Conservation (phyloP, 2,888 invertebrate genomes). For the Brachynemurus nebulosus region DNA sequence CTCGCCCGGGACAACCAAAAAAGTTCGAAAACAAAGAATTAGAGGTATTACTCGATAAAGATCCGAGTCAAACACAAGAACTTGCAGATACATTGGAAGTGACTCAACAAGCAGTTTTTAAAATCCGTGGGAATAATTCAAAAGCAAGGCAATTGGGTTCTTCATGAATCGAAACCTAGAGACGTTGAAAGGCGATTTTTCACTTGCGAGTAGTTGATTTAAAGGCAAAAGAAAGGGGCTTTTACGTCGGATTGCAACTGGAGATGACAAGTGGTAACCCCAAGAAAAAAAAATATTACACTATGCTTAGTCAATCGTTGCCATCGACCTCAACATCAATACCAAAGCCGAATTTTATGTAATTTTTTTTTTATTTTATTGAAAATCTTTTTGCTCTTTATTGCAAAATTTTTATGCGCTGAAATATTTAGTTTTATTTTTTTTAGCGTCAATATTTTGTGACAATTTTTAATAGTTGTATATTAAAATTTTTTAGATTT, state of each 20-base stretch:
- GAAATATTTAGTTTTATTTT: too few relatives aligned
- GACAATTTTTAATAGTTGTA: not conserved
- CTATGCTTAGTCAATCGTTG: not conserved
- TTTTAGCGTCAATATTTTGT: not conserved
- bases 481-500: too few relatives aligned
- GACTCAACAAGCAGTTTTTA: not conserved
- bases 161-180: not conserved
- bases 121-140: not conserved
- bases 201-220: not conserved
- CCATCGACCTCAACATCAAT: not conserved
- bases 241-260: not conserved
- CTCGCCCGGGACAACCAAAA: too few relatives aligned
- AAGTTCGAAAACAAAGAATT: too few relatives aligned
- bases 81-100: not conserved
- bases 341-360: not conserved
- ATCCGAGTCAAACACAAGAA: not conserved
- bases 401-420: too few relatives aligned
- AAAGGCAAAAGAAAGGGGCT: not conserved
- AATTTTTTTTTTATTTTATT: too few relatives aligned
- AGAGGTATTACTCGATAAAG: not conserved
- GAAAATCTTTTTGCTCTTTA: too few relatives aligned
- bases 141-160: not conserved
- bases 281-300: not conserved
- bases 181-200: not conserved
- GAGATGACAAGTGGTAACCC: not conserved